Evolutionary conservation across 30 jellyfish, hydroid and myxozoan genomes (phyloP).

Genomic region (Nemopilema nomurai): DNA sequence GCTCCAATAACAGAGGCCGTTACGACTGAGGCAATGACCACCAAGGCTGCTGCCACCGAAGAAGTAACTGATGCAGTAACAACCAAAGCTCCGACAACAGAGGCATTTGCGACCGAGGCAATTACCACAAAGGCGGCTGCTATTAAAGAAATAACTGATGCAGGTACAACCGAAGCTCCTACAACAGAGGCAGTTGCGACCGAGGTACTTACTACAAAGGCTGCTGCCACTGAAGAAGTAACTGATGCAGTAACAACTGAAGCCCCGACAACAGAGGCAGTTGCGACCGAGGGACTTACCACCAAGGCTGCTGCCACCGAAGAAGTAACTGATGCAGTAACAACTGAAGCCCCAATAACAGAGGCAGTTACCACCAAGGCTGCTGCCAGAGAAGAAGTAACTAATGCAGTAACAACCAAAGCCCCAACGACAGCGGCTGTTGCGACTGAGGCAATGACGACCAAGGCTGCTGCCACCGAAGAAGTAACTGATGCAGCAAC

Average conservation of each 20-base stretch:
- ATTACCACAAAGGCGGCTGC: neutral
- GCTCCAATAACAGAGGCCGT: neutral
- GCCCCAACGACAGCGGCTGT: neutral
- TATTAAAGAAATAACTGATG: neutral
- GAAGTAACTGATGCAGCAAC: neutral
- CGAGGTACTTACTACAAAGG: neutral
- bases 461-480: neutral
- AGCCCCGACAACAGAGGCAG: neutral
- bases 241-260: neutral
- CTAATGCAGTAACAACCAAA: neutral
- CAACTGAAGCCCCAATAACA: neutral
- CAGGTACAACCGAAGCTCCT: neutral
- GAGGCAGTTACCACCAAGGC: neutral
- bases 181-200: neutral
- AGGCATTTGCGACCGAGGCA: neutral
- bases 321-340: neutral
- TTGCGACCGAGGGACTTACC: neutral
- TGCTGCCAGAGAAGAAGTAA: neutral
- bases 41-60: neutral
- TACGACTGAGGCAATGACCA: neutral
- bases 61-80: neutral
- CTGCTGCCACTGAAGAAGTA: neutral
- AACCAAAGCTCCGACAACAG: neutral
- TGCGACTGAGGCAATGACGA: neutral
- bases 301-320: neutral